Evolutionary conservation across 2,797 vertebrate species (phyloP).

Genomic region (Selene dorsalis): DNA sequence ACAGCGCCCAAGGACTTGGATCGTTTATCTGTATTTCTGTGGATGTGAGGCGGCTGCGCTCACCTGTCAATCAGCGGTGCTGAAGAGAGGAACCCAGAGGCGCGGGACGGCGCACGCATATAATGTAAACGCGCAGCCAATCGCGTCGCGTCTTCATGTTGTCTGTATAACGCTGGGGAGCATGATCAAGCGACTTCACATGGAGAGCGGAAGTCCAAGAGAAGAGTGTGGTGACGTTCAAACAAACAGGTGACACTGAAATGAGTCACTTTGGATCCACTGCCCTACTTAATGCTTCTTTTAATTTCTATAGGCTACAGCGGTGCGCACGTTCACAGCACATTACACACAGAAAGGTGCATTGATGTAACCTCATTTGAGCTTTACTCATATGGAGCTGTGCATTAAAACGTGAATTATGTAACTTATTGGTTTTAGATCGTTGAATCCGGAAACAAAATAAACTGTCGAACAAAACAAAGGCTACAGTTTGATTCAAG

Average conservation of each 20-base stretch:
- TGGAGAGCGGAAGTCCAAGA: slow-evolving; percentile 48
- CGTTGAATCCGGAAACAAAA: not conserved
- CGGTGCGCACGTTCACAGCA: not conserved
- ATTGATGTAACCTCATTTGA: not conserved
- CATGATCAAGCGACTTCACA: slow-evolving; percentile 27
- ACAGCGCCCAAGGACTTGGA: not conserved
- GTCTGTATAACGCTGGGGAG: slow-evolving; percentile 30
- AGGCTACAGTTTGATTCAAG: too few species aligned
- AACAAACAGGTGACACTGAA: slow-evolving; percentile 61
- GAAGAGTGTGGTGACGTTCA: slow-evolving; percentile 35
- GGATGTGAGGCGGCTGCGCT: slow-evolving; percentile 26
- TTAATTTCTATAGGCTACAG: slow-evolving; percentile 1
- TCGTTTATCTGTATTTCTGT: not conserved
- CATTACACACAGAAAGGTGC: not conserved
- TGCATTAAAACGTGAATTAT: not conserved
- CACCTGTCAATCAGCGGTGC: slow-evolving; percentile 56
- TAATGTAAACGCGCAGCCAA: slow-evolving; percentile 39
- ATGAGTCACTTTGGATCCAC: slow-evolving; percentile 58
- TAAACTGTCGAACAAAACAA: too few species aligned
- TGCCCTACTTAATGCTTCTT: slow-evolving; percentile 48
- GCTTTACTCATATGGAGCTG: too few species aligned
- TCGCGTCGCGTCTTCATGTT: slow-evolving; percentile 9
- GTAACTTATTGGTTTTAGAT: fast-evolving
- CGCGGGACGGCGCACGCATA: slow-evolving; percentile 11
- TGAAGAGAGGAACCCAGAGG: slow-evolving; percentile 48